These are phyloP conservation scores for Andrena bucephala DNA, from an alignment of 2,888 invertebrate genomes.

Conservation along the genomic window DNA sequence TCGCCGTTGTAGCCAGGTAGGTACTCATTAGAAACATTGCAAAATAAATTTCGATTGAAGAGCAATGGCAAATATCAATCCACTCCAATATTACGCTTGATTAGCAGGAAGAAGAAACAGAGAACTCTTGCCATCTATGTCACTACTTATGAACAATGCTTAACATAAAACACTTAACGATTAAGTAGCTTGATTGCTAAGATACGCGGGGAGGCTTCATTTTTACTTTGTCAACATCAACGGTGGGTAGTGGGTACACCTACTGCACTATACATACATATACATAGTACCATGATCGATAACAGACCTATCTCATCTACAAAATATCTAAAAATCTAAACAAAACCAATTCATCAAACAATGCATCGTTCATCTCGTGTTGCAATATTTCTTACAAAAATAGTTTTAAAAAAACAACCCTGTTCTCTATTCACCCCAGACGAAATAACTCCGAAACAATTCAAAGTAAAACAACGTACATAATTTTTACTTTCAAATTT, in stretches of 20 bases:
- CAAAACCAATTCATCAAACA: too few relatives aligned
- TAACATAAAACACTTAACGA: constrained; percentile 28
- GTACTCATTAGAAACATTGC: too few relatives aligned
- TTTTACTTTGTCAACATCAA: constrained; percentile 9
- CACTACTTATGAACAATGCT: constrained; percentile 1
- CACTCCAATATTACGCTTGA: not conserved
- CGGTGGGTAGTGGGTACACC: not conserved
- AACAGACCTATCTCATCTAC: not conserved
- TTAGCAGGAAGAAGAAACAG: constrained; percentile 6
- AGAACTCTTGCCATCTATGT: not conserved
- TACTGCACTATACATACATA: not conserved
- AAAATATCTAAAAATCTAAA: too few relatives aligned
- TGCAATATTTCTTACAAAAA: not conserved
- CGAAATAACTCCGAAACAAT: not conserved
- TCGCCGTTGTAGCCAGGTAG: not conserved
- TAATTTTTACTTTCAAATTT: too few relatives aligned
- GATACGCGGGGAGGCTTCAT: not conserved
- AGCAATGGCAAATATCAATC: not conserved
- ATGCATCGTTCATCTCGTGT: not conserved
- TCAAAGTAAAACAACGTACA: too few relatives aligned
- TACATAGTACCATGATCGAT: constrained; percentile 10
- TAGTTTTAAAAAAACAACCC: not conserved
- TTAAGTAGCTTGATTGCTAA: constrained; percentile 18
- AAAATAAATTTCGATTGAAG: not conserved
- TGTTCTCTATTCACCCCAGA: not conserved